Conservation (phyloP, 2,113 vertebrate genomes). For the Macquaria australasica region DNA sequence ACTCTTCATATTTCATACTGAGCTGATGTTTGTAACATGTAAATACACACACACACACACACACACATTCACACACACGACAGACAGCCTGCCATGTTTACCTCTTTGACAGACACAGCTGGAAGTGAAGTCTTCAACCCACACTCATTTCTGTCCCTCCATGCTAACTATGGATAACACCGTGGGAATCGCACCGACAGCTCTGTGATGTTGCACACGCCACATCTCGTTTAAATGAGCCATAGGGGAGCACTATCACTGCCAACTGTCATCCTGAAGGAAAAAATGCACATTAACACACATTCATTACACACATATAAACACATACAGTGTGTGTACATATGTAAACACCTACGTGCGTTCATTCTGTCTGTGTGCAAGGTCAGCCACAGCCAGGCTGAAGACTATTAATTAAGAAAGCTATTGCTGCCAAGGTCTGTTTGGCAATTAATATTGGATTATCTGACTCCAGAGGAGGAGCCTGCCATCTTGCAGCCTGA, state of each 20-base stretch:
- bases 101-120: conserved; percentile 59
- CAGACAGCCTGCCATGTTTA: not conserved
- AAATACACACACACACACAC: not conserved
- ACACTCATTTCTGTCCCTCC: not conserved
- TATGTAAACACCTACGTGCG: not conserved
- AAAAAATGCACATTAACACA: not conserved
- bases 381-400: not conserved
- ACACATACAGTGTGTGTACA: not conserved
- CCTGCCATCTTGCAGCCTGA: not conserved
- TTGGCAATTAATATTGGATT: conserved; percentile 62
- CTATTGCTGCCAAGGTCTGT: conserved; percentile 49
- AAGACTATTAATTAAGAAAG: conserved; percentile 55
- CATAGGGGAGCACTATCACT: conserved; percentile 21
- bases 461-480: conserved; percentile 34
- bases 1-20: conserved; percentile 7
- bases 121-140: conserved; percentile 36
- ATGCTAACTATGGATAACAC: not conserved
- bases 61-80: too few species aligned
- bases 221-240: conserved; percentile 40
- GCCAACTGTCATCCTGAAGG: conserved; percentile 17
- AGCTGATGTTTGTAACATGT: not conserved
- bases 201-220: conserved; percentile 43
- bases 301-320: not conserved
- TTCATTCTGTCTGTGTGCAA: not conserved
- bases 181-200: conserved; percentile 34